Conservation (phyloP, 2,888 invertebrate species). For the Drosophila anceps region DNA sequence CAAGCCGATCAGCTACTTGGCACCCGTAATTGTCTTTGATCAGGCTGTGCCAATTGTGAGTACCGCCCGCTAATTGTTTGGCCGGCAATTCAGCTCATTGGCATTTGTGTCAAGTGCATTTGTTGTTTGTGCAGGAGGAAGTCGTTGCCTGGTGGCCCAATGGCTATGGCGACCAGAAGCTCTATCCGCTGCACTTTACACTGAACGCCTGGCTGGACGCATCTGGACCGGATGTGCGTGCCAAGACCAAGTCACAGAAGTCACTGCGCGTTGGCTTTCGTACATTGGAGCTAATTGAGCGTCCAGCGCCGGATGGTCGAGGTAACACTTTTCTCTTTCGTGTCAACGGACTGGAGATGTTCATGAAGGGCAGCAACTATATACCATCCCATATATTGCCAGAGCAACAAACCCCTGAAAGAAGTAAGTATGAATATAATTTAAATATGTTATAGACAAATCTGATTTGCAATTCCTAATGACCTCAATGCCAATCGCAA, state of each 20-base stretch:
- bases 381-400: conserved; percentile 95
- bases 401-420: conserved; percentile 87
- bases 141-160: conserved; percentile 97
- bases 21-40: conserved; percentile 81
- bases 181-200: conserved; percentile 89
- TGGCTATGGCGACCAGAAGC: conserved; percentile 92
- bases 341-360: conserved; percentile 94
- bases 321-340: conserved; percentile 94
- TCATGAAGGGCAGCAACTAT: conserved; percentile 97
- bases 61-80: conserved; percentile 55
- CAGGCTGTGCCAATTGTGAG: conserved; percentile 82
- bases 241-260: conserved; percentile 85
- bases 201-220: conserved; percentile 83
- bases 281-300: conserved; percentile 92
- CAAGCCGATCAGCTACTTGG: conserved; percentile 67
- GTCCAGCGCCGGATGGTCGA: conserved; percentile 54
- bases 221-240: conserved; percentile 65
- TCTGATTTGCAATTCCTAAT: neutral
- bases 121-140: conserved; percentile 80
- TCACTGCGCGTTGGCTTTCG: conserved; percentile 93
- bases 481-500: neutral
- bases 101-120: conserved; percentile 51
- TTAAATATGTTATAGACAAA: neutral
- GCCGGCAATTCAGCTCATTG: conserved; percentile 40
- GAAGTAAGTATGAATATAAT: conserved; percentile 80